Evolutionary conservation across 2,113 vertebrate species (phyloP), one percentile per base, ranked within the genome.

Genomic region (Dipodomys stephensi): DNA sequence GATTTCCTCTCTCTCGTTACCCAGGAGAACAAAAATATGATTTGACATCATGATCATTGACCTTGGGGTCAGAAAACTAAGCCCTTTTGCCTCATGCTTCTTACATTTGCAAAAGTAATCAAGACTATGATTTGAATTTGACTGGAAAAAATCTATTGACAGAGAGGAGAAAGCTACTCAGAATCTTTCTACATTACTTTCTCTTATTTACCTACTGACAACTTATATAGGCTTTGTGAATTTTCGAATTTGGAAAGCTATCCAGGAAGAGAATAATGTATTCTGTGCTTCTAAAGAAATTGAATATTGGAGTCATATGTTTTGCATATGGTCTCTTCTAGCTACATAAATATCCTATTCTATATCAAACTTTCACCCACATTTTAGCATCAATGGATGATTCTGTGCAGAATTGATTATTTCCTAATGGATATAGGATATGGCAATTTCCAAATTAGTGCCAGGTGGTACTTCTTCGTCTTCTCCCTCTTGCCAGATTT

Each of bases 91-190:
- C 39, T 92, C 83, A 60, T 77, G 80, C 72, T 88, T 90, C 69
- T 85, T 88, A 39, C 76, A 93, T 93, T 96, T 93, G 88, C 88
- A 87, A 73, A 95, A 90, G 91, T 53, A 86, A 96, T 95, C 92
- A 88, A 91, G 92, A 46, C 86, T 28, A 11, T 67, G 88, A 57
- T 77, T 96, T 39, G 35, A 83, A 27, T 83, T 32, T n/a, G 80
- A 83, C 82, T 96, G 92, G 46, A 13, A 57, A 77, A 94, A 95
- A 92, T 67, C 88, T 93, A 35, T 65, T 83, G 95, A 80, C 93
- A 49, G 71, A 95, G 85, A 88, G 15, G 72, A 81, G 60, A 90
- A 91, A 94, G 88, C 39, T 74, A 77, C 11, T 46, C 77, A 39
- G 74, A 68, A 62, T 64, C 65, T 67, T 57, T 46, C 95, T 88